Evolutionary conservation across 2,113 vertebrate genomes (phyloP).

Genomic region (Tetraodon nigroviridis): DNA sequence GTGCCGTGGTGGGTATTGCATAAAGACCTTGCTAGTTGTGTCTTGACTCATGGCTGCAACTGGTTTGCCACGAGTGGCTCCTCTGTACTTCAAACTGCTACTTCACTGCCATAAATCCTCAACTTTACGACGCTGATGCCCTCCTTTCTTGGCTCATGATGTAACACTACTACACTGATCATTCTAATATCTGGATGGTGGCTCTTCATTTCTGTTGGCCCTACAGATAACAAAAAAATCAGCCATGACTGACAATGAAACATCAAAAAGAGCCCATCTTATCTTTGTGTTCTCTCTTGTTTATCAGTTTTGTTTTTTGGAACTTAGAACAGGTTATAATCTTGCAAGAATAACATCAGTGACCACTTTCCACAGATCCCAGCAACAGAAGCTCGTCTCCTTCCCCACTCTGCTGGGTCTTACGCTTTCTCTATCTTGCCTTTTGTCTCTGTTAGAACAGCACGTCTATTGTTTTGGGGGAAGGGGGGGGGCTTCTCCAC

Average conservation of each 20-base stretch:
- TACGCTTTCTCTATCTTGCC: constrained; percentile 18
- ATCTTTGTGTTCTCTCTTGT: no score
- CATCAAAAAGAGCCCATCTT: no score
- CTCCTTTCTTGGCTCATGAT: constrained; percentile 3
- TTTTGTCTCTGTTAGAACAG: constrained; percentile 57
- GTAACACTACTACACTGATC: background rate
- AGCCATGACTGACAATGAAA: no score
- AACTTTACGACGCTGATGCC: background rate
- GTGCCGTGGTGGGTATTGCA: background rate
- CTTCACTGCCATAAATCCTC: background rate
- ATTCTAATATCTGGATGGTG: constrained; percentile 1
- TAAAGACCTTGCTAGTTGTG: background rate
- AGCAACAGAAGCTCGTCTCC: constrained; percentile 39
- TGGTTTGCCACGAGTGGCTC: background rate
- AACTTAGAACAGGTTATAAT: no score
- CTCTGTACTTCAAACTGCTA: constrained; percentile 10
- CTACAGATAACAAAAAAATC: no score
- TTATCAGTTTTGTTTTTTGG: no score
- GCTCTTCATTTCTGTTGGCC: background rate
- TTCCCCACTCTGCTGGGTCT: constrained; percentile 18
- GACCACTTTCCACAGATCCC: constrained; percentile 14
- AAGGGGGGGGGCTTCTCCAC: constrained; percentile 8
- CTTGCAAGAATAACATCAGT: no score
- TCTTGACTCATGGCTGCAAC: background rate
- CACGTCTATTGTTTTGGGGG: constrained; percentile 51